Percentiles rank a stretch among this genome's conserved stretches.
Evolutionary conservation across 2,113 vertebrate species (phyloP).

Genomic region (Lathamus discolor): DNA sequence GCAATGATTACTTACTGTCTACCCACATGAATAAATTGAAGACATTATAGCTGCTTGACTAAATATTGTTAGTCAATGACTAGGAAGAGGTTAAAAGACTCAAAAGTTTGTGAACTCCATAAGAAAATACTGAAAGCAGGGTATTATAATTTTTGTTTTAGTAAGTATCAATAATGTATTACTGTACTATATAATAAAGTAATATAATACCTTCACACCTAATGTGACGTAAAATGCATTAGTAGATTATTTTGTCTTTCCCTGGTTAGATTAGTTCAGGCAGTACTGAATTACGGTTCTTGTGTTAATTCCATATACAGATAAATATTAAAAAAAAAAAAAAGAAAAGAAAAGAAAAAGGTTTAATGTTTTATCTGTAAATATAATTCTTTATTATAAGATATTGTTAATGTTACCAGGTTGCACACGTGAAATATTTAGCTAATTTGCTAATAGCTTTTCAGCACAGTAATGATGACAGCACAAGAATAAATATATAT

Average conservation of each 20-base stretch:
- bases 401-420: not conserved
- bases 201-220: not conserved
- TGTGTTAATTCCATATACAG: not conserved
- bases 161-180: not conserved
- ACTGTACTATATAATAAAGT: not conserved
- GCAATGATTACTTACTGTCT: not conserved
- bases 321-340: not conserved
- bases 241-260: not conserved
- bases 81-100: not conserved
- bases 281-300: not conserved
- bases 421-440: not conserved
- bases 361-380: not conserved
- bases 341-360: not conserved
- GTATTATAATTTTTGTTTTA: not conserved
- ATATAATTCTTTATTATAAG: not conserved
- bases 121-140: not conserved
- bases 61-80: not conserved
- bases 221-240: not conserved
- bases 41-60: not conserved
- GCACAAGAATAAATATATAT: not conserved
- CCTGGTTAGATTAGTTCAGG: not conserved
- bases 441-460: not conserved
- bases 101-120: not conserved
- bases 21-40: not conserved
- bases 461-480: not conserved